Percentiles rank a stretch among this genome's conserved stretches.
Conservation (phyloP, 2,888 invertebrate genomes). For the Drosophila conformis region DNA sequence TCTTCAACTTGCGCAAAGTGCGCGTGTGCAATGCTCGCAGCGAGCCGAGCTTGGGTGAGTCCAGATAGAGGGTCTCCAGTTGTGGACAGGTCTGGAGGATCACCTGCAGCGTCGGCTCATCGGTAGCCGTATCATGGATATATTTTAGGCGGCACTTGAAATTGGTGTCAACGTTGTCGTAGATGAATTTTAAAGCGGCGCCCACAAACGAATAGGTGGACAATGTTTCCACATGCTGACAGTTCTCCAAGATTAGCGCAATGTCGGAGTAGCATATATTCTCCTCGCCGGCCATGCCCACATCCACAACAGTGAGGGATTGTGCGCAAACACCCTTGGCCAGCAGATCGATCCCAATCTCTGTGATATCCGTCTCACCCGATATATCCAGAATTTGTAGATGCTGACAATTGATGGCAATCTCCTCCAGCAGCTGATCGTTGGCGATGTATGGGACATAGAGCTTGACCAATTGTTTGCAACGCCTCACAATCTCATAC, state of each 20-base stretch:
- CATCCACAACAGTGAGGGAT: constrained; percentile 87
- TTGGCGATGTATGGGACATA: constrained; percentile 90
- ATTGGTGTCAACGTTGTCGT: constrained; percentile 86
- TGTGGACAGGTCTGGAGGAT: constrained; percentile 88
- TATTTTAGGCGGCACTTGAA: constrained; percentile 89
- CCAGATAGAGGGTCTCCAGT: constrained; percentile 88
- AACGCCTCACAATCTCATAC: constrained; percentile 87
- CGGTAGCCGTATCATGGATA: constrained; percentile 88
- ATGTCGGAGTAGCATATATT: constrained; percentile 89
- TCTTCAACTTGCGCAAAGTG: constrained; percentile 87
- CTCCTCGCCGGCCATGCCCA: constrained; percentile 90
- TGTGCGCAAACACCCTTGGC: constrained; percentile 86
- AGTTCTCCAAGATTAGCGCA: constrained; percentile 87
- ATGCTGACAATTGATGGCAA: constrained; percentile 86
- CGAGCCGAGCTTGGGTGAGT: constrained; percentile 87
- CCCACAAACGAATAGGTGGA: constrained; percentile 90
- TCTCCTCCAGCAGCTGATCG: constrained; percentile 88
- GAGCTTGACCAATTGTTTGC: constrained; percentile 87
- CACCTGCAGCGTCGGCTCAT: constrained; percentile 87
- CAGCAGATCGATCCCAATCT: constrained; percentile 88
- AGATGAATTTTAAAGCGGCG: constrained; percentile 87
- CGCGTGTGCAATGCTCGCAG: constrained; percentile 70
- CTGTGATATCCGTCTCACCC: constrained; percentile 89
- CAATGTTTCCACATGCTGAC: constrained; percentile 88
- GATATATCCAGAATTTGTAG: constrained; percentile 89